Percentiles rank a stretch among this genome's conserved stretches.
phyloP scores from a whole-genome alignment of 2,888 invertebrate genomes.

The Aphodius granarius region DNA sequence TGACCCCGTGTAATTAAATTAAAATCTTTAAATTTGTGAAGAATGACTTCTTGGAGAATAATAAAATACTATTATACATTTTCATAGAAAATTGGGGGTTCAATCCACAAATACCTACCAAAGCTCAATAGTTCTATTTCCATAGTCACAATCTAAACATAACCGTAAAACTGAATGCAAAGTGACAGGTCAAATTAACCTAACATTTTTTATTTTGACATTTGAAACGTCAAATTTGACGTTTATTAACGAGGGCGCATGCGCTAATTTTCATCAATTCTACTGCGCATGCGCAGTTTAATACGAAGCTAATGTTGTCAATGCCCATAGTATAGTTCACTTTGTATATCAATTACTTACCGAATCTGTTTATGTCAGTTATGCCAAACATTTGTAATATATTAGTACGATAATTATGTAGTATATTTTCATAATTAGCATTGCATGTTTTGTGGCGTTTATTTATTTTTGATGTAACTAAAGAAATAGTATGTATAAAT shows the following conservation, averaged over 20 bases:
- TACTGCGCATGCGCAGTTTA: too few species aligned
- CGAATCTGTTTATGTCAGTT: background rate
- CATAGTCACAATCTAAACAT: background rate
- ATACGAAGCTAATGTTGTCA: too few species aligned
- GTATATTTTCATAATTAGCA: background rate
- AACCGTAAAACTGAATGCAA: background rate
- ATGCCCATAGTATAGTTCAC: background rate
- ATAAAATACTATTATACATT: too few species aligned
- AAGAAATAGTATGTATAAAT: background rate
- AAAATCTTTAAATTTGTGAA: background rate
- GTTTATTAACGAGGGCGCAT: too few species aligned
- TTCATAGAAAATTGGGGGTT: background rate
- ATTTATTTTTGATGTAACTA: background rate
- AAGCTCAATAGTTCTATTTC: background rate
- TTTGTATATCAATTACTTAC: background rate
- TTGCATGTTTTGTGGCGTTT: background rate
- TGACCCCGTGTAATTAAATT: background rate
- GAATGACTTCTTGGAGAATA: background rate
- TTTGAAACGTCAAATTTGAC: too few species aligned
- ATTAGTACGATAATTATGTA: background rate
- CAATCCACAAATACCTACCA: background rate
- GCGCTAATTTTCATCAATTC: background rate
- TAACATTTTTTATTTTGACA: too few species aligned
- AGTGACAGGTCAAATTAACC: too few species aligned
- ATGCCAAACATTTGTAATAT: background rate